Percentiles rank a stretch among this genome's conserved stretches.
Conservation (phyloP, 2,113 vertebrate species). For the Leptosomus discolor region DNA sequence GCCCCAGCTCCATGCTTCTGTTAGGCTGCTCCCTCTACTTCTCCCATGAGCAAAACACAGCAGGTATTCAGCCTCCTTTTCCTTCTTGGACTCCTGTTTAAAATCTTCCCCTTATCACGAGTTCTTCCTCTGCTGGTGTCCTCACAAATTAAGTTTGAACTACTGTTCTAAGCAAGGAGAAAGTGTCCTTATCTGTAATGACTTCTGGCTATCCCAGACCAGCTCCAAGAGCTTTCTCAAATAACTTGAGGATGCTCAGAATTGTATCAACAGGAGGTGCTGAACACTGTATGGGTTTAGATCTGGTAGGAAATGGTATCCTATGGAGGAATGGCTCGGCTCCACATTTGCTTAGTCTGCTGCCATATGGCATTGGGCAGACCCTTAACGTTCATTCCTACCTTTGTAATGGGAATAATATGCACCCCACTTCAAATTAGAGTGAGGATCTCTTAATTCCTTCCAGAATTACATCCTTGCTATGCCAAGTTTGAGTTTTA, state of each 20-base stretch:
- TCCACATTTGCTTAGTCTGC: background rate
- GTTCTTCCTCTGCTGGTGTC: background rate
- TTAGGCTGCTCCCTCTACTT: background rate
- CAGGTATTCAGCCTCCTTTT: background rate
- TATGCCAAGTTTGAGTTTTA: background rate
- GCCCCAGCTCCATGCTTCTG: fast-evolving
- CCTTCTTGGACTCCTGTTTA: background rate
- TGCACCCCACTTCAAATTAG: background rate
- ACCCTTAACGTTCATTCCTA: background rate
- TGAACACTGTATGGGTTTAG: background rate
- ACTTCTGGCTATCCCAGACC: background rate
- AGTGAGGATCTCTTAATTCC: background rate
- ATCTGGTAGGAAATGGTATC: background rate
- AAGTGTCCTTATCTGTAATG: background rate
- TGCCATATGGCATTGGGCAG: background rate
- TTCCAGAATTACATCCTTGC: background rate
- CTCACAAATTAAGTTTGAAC: background rate
- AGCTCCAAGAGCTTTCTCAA: background rate
- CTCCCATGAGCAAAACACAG: background rate
- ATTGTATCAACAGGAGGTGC: background rate
- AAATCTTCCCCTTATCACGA: background rate
- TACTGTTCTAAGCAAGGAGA: background rate
- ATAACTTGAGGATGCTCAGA: background rate
- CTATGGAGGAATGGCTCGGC: background rate
- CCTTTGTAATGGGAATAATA: background rate